Evolutionary conservation across 2,888 invertebrate species (phyloP).

Genomic region (Branchellion lobata): DNA sequence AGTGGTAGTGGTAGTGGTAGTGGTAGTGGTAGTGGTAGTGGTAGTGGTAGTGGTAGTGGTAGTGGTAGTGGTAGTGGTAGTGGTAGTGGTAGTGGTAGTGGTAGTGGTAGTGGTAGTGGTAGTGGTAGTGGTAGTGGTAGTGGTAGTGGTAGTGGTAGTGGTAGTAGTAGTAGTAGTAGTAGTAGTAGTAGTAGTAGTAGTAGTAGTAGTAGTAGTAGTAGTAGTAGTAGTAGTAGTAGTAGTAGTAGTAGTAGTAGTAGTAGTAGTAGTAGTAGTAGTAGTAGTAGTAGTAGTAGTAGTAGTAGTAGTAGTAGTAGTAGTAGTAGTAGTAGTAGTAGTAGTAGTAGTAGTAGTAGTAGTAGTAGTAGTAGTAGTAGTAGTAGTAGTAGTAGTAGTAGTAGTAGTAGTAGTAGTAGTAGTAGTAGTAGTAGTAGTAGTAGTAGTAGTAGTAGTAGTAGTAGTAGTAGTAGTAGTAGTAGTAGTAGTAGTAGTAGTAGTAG

Average conservation of each 20-base stretch:
- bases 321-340: background rate
- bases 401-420: conserved; percentile 43
- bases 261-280: background rate
- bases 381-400: conserved; percentile 32
- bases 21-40: background rate
- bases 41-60: background rate
- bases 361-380: conserved; percentile 40
- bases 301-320: background rate
- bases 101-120: background rate
- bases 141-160: background rate
- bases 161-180: background rate
- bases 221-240: background rate
- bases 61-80: background rate
- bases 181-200: background rate
- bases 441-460: conserved; percentile 36
- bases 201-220: background rate
- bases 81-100: background rate
- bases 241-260: background rate
- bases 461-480: conserved; percentile 23
- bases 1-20: background rate
- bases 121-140: background rate
- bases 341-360: background rate
- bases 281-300: background rate
- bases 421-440: conserved; percentile 24
- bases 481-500: background rate